Conservation (phyloP, 35 echinoderm and acorn worm genomes). For the Apostichopus japonicus region DNA sequence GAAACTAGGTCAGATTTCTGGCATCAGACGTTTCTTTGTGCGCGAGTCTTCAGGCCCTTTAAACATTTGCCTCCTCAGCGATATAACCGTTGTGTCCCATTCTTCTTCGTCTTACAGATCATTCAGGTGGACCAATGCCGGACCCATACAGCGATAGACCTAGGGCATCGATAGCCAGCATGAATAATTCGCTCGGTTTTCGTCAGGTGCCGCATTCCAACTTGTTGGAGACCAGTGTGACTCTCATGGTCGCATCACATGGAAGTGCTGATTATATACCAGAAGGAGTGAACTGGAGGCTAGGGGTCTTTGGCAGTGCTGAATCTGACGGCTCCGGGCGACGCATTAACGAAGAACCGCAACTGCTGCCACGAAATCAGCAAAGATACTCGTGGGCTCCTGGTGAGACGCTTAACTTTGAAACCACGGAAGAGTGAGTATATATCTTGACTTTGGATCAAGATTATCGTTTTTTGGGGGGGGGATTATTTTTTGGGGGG, state of each 20-base stretch:
- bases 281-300: conserved; percentile 21
- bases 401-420: neutral
- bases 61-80: too few relatives aligned
- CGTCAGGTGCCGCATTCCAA: neutral
- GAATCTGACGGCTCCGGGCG: neutral
- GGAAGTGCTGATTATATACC: neutral
- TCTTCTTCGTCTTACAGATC: too few relatives aligned
- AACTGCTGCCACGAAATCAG: neutral
- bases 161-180: neutral
- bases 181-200: neutral
- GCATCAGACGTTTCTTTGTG: too few relatives aligned
- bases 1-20: too few relatives aligned
- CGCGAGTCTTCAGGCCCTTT: too few relatives aligned
- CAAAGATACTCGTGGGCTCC: neutral
- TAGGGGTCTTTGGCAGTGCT: conserved; percentile 3
- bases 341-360: conserved; percentile 23
- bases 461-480: too few relatives aligned
- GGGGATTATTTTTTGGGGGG: too few relatives aligned
- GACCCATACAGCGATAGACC: neutral
- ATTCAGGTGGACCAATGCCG: neutral
- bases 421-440: neutral
- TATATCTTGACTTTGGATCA: neutral
- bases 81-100: too few relatives aligned
- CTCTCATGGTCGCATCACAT: neutral
- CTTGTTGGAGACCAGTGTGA: neutral